Conservation (phyloP, 1,140 invertebrate genomes). For the Littorina saxatilis region DNA sequence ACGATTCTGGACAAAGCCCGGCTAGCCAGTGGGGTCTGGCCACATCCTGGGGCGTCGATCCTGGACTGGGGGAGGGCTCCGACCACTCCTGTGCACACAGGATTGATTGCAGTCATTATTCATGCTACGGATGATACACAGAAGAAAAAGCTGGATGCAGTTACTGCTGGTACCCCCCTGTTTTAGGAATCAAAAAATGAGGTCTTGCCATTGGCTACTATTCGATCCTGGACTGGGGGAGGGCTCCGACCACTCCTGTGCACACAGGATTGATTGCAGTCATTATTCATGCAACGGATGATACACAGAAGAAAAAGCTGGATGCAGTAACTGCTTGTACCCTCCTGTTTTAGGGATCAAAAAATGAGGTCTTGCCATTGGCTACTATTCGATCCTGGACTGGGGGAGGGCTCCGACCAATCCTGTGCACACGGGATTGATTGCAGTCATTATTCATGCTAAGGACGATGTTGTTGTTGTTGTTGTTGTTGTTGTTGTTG, state of each 20-base stretch:
- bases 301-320: not conserved
- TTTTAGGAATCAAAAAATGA: too few species aligned
- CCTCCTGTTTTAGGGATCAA: too few species aligned
- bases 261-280: not conserved
- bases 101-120: not conserved
- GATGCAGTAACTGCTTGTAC: not conserved
- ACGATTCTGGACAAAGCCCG: not conserved
- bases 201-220: too few species aligned
- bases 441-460: too few species aligned
- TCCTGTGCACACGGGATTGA: not conserved
- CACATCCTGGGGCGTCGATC: slow-evolving; percentile 7
- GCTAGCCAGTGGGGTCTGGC: not conserved
- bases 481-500: too few species aligned
- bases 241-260: not conserved
- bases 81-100: not conserved
- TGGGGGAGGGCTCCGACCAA: not conserved
- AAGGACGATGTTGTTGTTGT: too few species aligned
- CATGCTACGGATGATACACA: not conserved
- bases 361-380: too few species aligned
- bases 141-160: not conserved
- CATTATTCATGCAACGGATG: not conserved
- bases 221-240: not conserved
- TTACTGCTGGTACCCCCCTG: too few species aligned
- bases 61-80: not conserved
- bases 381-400: not conserved